These are phyloP conservation scores for Agriopis aurantiaria DNA, from an alignment of 2,888 invertebrate species.

Conservation along the genomic window DNA sequence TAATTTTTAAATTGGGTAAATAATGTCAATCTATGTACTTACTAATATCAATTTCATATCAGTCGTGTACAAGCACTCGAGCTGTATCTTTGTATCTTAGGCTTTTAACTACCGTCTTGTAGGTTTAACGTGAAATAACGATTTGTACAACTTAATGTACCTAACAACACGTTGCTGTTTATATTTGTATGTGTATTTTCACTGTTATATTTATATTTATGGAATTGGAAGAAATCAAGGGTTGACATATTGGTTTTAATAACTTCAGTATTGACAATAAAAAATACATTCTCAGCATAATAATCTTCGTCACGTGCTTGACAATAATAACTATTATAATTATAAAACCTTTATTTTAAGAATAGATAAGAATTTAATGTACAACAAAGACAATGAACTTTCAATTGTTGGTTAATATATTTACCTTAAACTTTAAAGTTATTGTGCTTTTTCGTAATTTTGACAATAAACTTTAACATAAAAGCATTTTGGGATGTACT, in stretches of 20 bases:
- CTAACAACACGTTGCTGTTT: conserved; percentile 33
- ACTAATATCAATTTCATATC: conserved; percentile 84
- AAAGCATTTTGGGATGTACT: conserved; percentile 56
- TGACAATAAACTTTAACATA: conserved; percentile 62
- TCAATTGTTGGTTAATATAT: conserved; percentile 33
- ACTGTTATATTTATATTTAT: conserved; percentile 31
- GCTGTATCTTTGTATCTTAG: conserved; percentile 57
- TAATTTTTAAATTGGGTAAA: conserved; percentile 69
- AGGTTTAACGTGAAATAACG: conserved; percentile 26
- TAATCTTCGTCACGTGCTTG: conserved; percentile 29
- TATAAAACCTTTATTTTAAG: conserved; percentile 20
- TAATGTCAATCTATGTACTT: conserved; percentile 79
- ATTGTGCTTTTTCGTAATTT: conserved; percentile 57
- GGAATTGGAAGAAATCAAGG: conserved; percentile 21
- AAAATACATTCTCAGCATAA: neutral
- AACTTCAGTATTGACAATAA: conserved; percentile 22
- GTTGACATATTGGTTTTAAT: conserved; percentile 14
- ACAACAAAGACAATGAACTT: conserved; percentile 35
- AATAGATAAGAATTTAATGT: conserved; percentile 25
- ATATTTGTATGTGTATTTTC: conserved; percentile 28
- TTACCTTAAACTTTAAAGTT: conserved; percentile 32
- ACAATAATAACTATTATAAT: conserved; percentile 33
- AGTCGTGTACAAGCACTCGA: conserved; percentile 65
- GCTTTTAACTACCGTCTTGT: conserved; percentile 41
- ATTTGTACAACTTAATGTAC: conserved; percentile 26